Percentiles rank a stretch among this genome's conserved stretches.
phyloP scores from a whole-genome alignment of 1,140 invertebrate species.

The Calliphora vicina region DNA sequence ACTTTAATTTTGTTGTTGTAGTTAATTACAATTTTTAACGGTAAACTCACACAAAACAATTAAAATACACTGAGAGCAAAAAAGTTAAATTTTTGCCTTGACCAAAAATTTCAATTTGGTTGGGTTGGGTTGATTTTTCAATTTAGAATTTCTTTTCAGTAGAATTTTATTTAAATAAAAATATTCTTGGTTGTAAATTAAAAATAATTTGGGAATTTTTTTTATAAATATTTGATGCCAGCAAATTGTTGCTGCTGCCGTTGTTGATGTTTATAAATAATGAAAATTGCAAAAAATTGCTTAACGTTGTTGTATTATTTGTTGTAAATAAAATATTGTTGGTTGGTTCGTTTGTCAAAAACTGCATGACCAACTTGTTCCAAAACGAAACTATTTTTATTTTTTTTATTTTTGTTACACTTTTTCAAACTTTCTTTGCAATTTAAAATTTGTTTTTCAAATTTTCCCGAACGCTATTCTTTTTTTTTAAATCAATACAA shows the following conservation, averaged over 20 bases:
- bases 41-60: background rate
- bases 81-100: background rate
- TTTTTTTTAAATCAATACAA: background rate
- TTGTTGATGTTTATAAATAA: background rate
- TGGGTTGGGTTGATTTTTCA: background rate
- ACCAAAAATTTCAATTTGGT: no score
- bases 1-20: background rate
- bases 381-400: no score
- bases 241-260: background rate
- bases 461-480: background rate
- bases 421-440: background rate
- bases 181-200: background rate
- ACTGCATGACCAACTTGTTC: slow-evolving; percentile 12
- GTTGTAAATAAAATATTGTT: background rate
- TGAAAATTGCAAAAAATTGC: background rate
- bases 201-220: no score
- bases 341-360: background rate
- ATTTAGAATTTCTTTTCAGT: background rate
- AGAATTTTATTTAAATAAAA: slow-evolving; percentile 21
- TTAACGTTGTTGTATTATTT: background rate
- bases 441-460: background rate
- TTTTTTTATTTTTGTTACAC: background rate
- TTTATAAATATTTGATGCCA: background rate
- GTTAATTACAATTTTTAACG: background rate
- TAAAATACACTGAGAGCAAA: background rate